Base-by-base conservation (phyloP, 1,140 invertebrate species). In the Rhopalosiphum padi region DNA sequence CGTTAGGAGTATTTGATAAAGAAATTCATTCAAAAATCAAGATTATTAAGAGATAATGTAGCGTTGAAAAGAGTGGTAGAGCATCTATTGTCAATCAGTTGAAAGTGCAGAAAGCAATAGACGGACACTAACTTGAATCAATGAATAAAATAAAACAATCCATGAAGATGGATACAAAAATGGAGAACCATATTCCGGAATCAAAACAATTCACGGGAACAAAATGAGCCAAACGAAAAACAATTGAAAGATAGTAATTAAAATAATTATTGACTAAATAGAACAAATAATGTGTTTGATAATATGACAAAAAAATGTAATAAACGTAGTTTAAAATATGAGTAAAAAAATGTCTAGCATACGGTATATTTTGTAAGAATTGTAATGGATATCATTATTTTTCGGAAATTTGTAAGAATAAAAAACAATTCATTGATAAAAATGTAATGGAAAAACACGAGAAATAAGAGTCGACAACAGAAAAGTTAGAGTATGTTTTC, bases 71-170 rank as follows among this genome's bases (percentile, higher is more conserved):
- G 55, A 60, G 9, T 93, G 2, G 83, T 93, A 23, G 9, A n/a
- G 2, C 48, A 18, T 51, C 48, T 53, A 87, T 4, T 93, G 92
- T 88, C 92, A 93, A 93, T 22, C 92, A 51, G n/a, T 86, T 37
- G 93, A 91, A 51, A 30, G 43, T 11, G 55, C 91, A 9, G n/a
- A 92, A 35, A 51, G 3, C 3, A 85, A 92, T 41, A 9, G 35
- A 92, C 23, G 51, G 55, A 55, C 8, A 23, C 30, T 89, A 30
- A 41, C 22, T 8, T 11, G 35, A 89, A 23, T 1, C 1, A 55
- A 35, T 23, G 21, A 55, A 55, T 9, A 0, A 5, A 51, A 89
- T 8, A 55, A 25, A 55, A 8, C 23, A 1, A 9, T 55, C 0
- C 22, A 55, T 55, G 35, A 25, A 37, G 22, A 55, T 55, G 9